Evolutionary conservation across 2,888 invertebrate genomes (phyloP), one percentile per base, ranked within the genome.

Genomic region (Apamea sordens): DNA sequence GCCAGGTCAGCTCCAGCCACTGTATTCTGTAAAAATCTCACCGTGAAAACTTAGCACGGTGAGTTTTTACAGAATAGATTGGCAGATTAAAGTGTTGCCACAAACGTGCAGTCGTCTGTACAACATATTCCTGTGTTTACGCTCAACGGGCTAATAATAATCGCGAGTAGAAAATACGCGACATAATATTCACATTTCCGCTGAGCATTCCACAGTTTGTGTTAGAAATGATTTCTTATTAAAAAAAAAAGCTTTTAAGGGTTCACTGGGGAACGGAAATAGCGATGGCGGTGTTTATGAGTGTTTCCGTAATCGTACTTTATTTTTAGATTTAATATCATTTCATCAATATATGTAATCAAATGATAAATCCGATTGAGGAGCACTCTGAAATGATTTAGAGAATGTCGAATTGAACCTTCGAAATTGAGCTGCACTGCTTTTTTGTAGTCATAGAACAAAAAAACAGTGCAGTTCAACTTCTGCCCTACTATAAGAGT

Each of bases 141-240:
- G 13, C 47, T 72, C 28, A 68, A 64, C 44, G 10, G 18, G 32
- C 79, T 86, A 87, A 80, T 79, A 87, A 84, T 87, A 86, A 50
- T 76, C 59, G n/a, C 63, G 65, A 56, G 65, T 67, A 11, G 74
- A 79, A 82, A 75, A 81, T 77, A 74, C 18, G 79, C 69, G 86
- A 87, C 82, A 84, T 77, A 69, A 72, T 79, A 84, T 72, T 73
- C 82, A 80, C 80, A 86, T 87, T 84, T 86, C 76, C 79, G 72
- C 18, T 64, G 28, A 59, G 44, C 73, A 74, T 86, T 77, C 82
- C 72, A 5, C 8, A 0, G 72, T n/a, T n/a, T n/a, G n/a, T n/a
- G n/a, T n/a, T n/a, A n/a, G n/a, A n/a, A n/a, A n/a, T n/a, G n/a
- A n/a, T n/a, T n/a, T n/a, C n/a, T n/a, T n/a, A n/a, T n/a, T n/a